Evolutionary conservation across 2,113 vertebrate species (phyloP).

Genomic region (Epinephelus cyanopodus): DNA sequence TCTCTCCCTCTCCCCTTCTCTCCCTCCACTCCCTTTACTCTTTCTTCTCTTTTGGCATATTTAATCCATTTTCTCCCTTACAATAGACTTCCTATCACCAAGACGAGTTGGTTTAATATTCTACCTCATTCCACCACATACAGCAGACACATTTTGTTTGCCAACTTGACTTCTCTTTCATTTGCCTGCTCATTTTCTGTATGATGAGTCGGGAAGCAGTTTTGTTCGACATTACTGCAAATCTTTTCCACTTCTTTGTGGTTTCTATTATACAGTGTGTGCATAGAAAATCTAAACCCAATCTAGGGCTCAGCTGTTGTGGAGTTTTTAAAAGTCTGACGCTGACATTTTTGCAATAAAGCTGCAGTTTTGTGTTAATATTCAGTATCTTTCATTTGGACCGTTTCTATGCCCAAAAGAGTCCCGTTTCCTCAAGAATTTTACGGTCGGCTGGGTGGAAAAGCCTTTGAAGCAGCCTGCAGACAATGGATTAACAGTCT

Average conservation of each 20-base stretch:
- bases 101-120: constrained; percentile 60
- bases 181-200: constrained; percentile 28
- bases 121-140: constrained; percentile 20
- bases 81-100: constrained; percentile 36
- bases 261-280: not conserved
- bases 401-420: constrained; percentile 10
- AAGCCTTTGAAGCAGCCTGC: constrained; percentile 6
- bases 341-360: constrained; percentile 13
- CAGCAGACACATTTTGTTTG: constrained; percentile 18
- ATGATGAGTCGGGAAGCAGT: constrained; percentile 10
- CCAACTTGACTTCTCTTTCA: constrained; percentile 28
- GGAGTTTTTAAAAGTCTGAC: not conserved
- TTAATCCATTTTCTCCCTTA: constrained; percentile 1
- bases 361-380: constrained; percentile 6
- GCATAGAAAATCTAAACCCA: constrained; percentile 4
- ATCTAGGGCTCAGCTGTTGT: not conserved
- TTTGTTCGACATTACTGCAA: constrained; percentile 7
- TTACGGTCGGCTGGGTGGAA: not conserved
- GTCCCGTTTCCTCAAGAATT: constrained; percentile 8
- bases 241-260: constrained; percentile 2
- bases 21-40: not conserved
- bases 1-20: not conserved
- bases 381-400: constrained; percentile 15
- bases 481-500: constrained; percentile 27
- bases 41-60: not conserved